A percentile compares a stretch with the other conserved stretches of the same genome.
These are phyloP conservation scores for Drosophila anomelani DNA, from an alignment of 2,888 invertebrate genomes.

Conservation along the genomic window DNA sequence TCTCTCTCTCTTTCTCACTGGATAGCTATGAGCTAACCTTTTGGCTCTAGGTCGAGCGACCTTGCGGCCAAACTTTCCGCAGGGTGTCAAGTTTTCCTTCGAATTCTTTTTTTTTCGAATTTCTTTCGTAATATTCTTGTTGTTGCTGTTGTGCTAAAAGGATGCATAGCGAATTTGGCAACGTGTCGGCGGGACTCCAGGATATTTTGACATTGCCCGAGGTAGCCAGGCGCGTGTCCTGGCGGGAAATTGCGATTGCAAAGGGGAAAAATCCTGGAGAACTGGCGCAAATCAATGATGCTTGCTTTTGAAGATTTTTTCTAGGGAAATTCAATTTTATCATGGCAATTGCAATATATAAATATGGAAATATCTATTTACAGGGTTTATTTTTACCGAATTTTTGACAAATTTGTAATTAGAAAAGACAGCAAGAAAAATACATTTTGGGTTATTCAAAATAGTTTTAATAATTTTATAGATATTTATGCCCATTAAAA, in stretches of 20 bases:
- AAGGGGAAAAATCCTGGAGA: neutral
- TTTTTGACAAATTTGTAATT: neutral
- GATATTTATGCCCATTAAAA: neutral
- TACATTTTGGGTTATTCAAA: neutral
- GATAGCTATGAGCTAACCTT: constrained; percentile 46
- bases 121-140: neutral
- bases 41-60: constrained; percentile 63
- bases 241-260: constrained; percentile 52
- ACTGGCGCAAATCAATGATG: constrained; percentile 55
- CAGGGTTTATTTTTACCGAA: too few relatives aligned
- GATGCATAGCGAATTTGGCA: constrained; percentile 39
- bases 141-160: constrained; percentile 28
- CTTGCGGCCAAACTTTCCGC: constrained; percentile 67
- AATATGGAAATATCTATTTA: neutral
- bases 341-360: constrained; percentile 45
- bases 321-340: constrained; percentile 64
- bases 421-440: neutral
- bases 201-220: constrained; percentile 31
- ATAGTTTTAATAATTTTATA: neutral
- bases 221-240: constrained; percentile 50
- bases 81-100: constrained; percentile 55
- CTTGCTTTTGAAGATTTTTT: constrained; percentile 67
- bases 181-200: constrained; percentile 57
- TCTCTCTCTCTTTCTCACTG: neutral
- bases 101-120: neutral